These are phyloP conservation scores for Cyprinella venusta DNA, from an alignment of 2,797 vertebrate species.

Conservation along the genomic window DNA sequence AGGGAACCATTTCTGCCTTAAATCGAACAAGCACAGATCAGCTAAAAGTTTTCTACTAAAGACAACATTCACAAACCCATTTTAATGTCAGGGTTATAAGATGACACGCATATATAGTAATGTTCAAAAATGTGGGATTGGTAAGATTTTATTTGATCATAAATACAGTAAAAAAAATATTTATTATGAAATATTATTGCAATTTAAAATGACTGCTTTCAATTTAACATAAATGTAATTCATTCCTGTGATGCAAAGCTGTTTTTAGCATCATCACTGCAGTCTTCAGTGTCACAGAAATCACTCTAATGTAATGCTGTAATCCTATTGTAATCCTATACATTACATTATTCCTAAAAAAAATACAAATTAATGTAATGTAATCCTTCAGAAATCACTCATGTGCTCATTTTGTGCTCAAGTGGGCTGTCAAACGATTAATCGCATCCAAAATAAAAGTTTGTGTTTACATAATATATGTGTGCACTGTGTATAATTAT, in stretches of 20 bases:
- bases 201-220: too few relatives aligned
- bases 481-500: too few relatives aligned
- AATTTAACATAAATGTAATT: neutral
- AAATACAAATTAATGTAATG: too few relatives aligned
- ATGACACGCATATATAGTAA: neutral
- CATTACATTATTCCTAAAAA: too few relatives aligned
- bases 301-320: neutral
- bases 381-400: neutral
- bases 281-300: neutral
- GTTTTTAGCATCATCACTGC: neutral
- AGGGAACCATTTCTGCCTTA: neutral
- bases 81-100: neutral
- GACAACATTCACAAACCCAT: neutral
- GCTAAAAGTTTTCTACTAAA: neutral
- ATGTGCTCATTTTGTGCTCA: neutral
- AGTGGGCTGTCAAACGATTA: too few relatives aligned
- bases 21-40: neutral
- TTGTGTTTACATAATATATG: too few relatives aligned
- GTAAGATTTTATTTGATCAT: neutral
- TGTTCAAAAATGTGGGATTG: neutral
- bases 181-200: neutral
- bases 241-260: neutral
- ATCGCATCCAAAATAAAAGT: too few relatives aligned
- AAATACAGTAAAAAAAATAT: neutral
- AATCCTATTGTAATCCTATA: too few relatives aligned